phyloP scores from a whole-genome alignment of 2,113 vertebrate genomes.

The Ardeotis arabs region DNA sequence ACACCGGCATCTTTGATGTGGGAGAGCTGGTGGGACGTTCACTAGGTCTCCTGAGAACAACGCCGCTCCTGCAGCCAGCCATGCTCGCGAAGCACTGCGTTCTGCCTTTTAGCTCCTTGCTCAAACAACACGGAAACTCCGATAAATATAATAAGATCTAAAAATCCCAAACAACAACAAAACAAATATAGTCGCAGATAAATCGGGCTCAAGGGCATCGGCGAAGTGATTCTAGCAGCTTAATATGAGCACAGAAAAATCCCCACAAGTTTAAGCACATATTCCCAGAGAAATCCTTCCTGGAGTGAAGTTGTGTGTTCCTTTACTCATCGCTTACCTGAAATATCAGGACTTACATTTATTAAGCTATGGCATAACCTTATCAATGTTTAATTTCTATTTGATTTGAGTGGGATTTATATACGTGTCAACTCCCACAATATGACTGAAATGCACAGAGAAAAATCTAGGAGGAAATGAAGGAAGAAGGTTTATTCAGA shows the following conservation, averaged over 20 bases:
- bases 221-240: background rate
- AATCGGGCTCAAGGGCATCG: background rate
- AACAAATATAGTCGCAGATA: background rate
- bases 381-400: background rate
- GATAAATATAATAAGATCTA: background rate
- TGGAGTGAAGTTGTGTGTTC: background rate
- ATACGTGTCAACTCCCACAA: background rate
- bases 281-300: background rate
- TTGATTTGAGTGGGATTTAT: background rate
- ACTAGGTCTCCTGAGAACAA: background rate
- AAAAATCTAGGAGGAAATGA: background rate
- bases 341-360: background rate
- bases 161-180: background rate
- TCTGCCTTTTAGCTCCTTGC: background rate
- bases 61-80: background rate
- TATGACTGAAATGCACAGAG: background rate
- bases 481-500: background rate
- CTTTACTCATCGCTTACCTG: background rate
- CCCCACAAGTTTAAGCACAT: background rate
- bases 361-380: background rate
- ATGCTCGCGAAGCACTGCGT: background rate
- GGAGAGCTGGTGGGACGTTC: background rate
- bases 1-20: background rate
- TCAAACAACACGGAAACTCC: background rate
- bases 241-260: background rate